A percentile compares a stretch with the other conserved stretches of the same genome.
phyloP scores from a whole-genome alignment of 2,888 invertebrate genomes.

The Athalia rosae region DNA sequence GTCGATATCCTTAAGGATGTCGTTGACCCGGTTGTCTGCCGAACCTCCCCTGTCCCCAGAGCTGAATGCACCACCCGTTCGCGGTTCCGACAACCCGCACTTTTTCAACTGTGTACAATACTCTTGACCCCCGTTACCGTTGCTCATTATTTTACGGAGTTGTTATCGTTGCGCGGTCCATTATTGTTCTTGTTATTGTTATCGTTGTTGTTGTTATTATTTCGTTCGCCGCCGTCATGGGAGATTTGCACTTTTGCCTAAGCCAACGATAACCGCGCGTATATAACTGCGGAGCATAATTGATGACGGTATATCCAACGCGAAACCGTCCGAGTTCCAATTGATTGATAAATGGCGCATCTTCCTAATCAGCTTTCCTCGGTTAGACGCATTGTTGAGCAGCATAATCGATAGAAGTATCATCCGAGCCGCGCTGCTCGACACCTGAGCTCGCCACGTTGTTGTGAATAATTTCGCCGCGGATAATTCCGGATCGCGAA shows the following conservation, averaged over 20 bases:
- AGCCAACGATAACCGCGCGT: too few species aligned
- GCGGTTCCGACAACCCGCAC: not conserved
- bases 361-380: conserved; percentile 11
- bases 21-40: conserved; percentile 66
- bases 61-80: not conserved
- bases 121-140: not conserved
- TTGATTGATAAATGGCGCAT: conserved; percentile 17
- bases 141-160: not conserved
- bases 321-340: not conserved
- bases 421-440: too few species aligned
- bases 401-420: conserved; percentile 12
- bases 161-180: not conserved
- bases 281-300: not conserved
- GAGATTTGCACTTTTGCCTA: too few species aligned
- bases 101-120: conserved; percentile 13
- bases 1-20: conserved; percentile 69
- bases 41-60: not conserved
- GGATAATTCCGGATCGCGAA: too few species aligned
- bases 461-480: too few species aligned
- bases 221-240: too few species aligned
- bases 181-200: not conserved
- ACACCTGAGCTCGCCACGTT: too few species aligned
- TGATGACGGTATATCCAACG: not conserved
- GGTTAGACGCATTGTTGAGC: conserved; percentile 5
- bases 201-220: not conserved